These are phyloP conservation scores for Crotalus viridis DNA, from an alignment of 2,113 vertebrate species.

Conservation along the genomic window DNA sequence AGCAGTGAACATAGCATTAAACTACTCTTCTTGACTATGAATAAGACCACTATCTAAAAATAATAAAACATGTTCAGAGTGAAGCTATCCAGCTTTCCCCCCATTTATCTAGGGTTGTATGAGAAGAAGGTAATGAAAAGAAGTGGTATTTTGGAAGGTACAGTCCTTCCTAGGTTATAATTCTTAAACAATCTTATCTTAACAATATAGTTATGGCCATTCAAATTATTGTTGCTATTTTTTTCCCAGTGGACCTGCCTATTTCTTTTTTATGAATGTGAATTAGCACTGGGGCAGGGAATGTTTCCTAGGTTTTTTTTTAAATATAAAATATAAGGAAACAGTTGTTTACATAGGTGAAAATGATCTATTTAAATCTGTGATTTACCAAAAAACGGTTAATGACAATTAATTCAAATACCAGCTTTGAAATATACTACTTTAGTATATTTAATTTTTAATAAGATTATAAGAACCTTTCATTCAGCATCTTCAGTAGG, in stretches of 20 bases:
- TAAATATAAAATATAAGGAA: background rate
- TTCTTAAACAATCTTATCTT: background rate
- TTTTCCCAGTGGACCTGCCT: background rate
- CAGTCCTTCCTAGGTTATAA: background rate
- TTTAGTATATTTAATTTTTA: conserved; percentile 4
- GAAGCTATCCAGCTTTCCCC: background rate
- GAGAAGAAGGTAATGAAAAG: background rate
- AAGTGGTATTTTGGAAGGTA: background rate
- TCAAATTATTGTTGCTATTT: background rate
- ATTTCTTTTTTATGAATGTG: background rate
- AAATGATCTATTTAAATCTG: conserved; percentile 49
- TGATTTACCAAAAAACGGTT: conserved; percentile 47
- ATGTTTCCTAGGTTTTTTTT: conserved; percentile 19
- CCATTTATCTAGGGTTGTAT: background rate
- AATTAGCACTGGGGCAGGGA: rapidly evolving
- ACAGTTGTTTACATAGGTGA: conserved; percentile 45
- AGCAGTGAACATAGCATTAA: too few species aligned
- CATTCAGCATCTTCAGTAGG: background rate
- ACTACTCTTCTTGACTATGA: background rate
- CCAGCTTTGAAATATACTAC: conserved; percentile 41
- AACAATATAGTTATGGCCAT: background rate
- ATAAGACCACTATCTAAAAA: background rate
- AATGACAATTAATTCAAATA: conserved; percentile 50
- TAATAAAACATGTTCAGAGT: background rate
- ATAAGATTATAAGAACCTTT: conserved; percentile 6